Percentiles rank a stretch among this genome's conserved stretches.
Evolutionary conservation across 2,888 invertebrate genomes (phyloP).

Genomic region (Mantis religiosa): DNA sequence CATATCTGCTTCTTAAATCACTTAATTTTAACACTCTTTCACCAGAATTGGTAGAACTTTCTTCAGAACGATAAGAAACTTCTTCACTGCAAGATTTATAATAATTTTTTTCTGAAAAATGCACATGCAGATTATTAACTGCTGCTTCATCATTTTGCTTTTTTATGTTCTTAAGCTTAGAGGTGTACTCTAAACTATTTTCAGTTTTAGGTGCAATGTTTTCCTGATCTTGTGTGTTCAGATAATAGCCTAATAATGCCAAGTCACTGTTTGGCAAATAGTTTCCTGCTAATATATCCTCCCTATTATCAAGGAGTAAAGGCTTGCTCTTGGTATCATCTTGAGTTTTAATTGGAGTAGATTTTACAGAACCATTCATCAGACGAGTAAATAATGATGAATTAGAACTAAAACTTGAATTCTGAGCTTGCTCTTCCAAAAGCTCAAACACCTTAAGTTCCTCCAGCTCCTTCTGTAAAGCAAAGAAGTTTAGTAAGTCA

Average conservation of each 20-base stretch:
- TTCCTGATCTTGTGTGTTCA: neutral
- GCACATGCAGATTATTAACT: neutral
- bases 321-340: neutral
- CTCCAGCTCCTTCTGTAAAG: constrained; percentile 21
- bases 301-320: neutral
- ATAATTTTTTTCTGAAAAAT: constrained; percentile 9
- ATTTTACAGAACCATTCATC: constrained; percentile 44
- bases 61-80: neutral
- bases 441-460: constrained; percentile 64
- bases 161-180: neutral
- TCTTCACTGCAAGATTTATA: constrained; percentile 2
- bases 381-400: constrained; percentile 60
- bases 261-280: neutral
- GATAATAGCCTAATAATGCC: neutral
- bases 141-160: neutral
- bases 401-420: constrained; percentile 67
- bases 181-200: too few species aligned
- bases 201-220: neutral
- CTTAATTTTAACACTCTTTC: neutral
- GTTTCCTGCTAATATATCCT: neutral
- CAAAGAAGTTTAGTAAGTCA: neutral
- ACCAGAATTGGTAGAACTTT: neutral
- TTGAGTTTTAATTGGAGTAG: constrained; percentile 39
- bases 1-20: neutral
- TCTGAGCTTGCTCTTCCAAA: constrained; percentile 65